These are phyloP conservation scores for Orchesella cincta DNA, from an alignment of 1,140 invertebrate genomes.

Conservation along the genomic window DNA sequence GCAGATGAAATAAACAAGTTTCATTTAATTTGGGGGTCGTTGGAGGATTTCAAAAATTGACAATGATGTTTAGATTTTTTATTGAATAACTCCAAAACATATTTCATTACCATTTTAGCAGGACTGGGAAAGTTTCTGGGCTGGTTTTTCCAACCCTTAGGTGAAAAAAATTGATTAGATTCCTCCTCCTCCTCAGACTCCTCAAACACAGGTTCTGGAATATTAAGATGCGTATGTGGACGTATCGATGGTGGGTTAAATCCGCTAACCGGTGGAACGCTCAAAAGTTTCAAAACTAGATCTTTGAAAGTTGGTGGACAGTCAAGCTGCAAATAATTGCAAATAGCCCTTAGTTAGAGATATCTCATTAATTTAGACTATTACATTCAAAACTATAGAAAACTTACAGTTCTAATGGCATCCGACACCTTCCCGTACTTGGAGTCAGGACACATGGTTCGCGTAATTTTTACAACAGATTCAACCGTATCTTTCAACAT, in stretches of 20 bases:
- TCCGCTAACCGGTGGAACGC: not conserved
- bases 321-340: not conserved
- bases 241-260: not conserved
- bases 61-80: not conserved
- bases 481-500: not conserved
- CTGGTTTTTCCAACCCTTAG: not conserved
- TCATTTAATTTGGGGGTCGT: not conserved
- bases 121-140: not conserved
- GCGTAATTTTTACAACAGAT: not conserved
- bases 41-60: not conserved
- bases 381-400: not conserved
- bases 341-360: not conserved
- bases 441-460: not conserved
- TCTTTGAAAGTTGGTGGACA: not conserved
- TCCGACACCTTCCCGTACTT: not conserved
- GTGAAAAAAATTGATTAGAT: not conserved
- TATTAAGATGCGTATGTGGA: not conserved
- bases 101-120: slow-evolving; percentile 8
- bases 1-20: not conserved
- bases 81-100: not conserved
- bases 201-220: not conserved
- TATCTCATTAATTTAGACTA: not conserved
- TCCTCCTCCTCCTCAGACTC: slow-evolving; percentile 3
- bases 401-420: not conserved
- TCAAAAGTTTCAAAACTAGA: not conserved